phyloP scores from a whole-genome alignment of 1,140 invertebrate genomes.

The Nylanderia fulva region DNA sequence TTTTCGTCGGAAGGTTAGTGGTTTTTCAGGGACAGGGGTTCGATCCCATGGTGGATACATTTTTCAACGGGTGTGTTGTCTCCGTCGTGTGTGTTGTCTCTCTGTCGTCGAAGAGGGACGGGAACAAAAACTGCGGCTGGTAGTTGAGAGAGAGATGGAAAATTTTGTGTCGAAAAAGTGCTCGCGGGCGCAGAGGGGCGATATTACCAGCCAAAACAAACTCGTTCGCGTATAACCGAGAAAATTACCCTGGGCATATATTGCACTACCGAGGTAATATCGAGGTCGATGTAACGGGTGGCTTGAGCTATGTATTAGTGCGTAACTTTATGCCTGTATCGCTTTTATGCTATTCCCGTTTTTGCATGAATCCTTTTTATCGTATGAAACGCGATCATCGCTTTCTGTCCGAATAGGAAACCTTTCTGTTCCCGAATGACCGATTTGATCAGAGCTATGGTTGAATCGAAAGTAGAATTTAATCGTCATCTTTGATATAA shows the following conservation, averaged over 20 bases:
- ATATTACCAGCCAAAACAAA: constrained; percentile 78
- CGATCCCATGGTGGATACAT: constrained; percentile 35
- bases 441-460: neutral
- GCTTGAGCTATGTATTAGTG: constrained; percentile 27
- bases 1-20: constrained; percentile 47
- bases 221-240: constrained; percentile 72
- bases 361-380: constrained; percentile 4
- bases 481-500: neutral
- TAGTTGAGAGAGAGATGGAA: neutral
- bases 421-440: neutral
- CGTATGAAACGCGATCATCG: neutral
- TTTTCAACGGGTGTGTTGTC: constrained; percentile 26
- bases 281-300: neutral
- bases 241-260: constrained; percentile 72
- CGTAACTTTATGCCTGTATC: constrained; percentile 3
- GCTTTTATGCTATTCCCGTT: constrained; percentile 15
- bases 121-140: constrained; percentile 34
- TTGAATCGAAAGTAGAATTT: neutral
- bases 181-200: neutral
- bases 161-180: constrained; percentile 2
- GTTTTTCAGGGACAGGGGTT: constrained; percentile 38
- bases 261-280: constrained; percentile 49
- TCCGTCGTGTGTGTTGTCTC: too few relatives aligned
- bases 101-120: neutral
- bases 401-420: too few relatives aligned